These are phyloP conservation scores for Onychomys torridus DNA, from an alignment of 2,797 vertebrate genomes.

Conservation along the genomic window DNA sequence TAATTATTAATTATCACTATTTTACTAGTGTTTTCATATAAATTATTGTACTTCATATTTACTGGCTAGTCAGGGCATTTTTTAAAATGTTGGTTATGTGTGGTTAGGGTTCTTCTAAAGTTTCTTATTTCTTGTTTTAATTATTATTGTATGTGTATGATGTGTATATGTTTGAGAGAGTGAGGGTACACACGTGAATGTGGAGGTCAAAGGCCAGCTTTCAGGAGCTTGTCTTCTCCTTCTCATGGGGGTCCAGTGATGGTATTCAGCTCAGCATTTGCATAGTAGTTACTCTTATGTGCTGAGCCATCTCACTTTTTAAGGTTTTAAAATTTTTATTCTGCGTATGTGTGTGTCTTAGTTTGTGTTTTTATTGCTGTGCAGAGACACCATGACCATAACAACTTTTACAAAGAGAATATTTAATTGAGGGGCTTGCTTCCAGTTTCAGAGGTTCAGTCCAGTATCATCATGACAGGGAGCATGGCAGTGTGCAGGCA, in stretches of 20 bases:
- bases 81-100: conserved; percentile 15
- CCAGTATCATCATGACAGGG: neutral
- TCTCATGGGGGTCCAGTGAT: neutral
- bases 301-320: neutral
- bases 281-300: neutral
- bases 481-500: neutral
- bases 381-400: neutral
- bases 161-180: neutral
- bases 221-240: neutral
- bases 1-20: conserved; percentile 48
- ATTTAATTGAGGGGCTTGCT: neutral
- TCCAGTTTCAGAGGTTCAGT: neutral
- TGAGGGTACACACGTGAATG: neutral
- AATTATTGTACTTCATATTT: conserved; percentile 39
- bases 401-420: neutral
- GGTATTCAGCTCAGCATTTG: neutral
- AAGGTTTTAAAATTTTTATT: neutral
- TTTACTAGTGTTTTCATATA: conserved; percentile 47
- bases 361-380: neutral
- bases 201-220: neutral
- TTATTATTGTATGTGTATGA: neutral
- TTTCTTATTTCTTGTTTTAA: neutral
- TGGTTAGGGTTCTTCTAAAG: neutral
- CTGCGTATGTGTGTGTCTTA: neutral
- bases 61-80: conserved; percentile 38